Evolutionary conservation across 1,140 invertebrate species (phyloP).

Genomic region (Caenorhabditis remanei): DNA sequence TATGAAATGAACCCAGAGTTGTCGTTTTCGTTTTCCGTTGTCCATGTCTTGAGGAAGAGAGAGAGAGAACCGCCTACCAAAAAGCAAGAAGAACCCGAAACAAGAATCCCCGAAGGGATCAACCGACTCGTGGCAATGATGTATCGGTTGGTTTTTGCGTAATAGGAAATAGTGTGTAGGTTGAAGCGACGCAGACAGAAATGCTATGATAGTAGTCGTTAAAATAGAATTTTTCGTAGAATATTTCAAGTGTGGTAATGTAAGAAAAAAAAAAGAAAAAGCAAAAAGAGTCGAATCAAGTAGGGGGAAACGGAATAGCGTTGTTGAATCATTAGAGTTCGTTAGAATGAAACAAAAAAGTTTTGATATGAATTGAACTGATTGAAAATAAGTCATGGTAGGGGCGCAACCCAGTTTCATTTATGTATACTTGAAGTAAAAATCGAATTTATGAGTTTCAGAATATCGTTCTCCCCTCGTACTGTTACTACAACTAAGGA

Average conservation of each 20-base stretch:
- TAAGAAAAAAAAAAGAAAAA: not conserved
- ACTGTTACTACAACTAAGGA: too few relatives aligned
- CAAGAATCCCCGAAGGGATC: conserved; percentile 47
- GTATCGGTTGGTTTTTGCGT: conserved; percentile 39
- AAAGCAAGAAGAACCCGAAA: not conserved
- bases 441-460: too few relatives aligned
- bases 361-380: too few relatives aligned
- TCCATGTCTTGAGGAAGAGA: not conserved
- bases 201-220: conserved; percentile 30
- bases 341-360: too few relatives aligned
- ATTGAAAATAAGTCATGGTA: too few relatives aligned
- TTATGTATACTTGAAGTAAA: too few relatives aligned
- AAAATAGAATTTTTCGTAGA: conserved; percentile 44
- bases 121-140: conserved; percentile 46
- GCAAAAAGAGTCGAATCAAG: not conserved
- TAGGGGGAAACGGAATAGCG: not conserved
- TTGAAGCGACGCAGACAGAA: conserved; percentile 20
- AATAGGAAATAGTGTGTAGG: not conserved
- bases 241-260: conserved; percentile 34
- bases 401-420: too few relatives aligned
- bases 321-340: not conserved
- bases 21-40: conserved; percentile 34
- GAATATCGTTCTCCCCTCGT: too few relatives aligned
- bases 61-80: not conserved
- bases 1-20: conserved; percentile 42